Evolutionary conservation across 2,888 invertebrate species (phyloP), one percentile per base, ranked within the genome.

Genomic region (Neuroscelio doddi): DNA sequence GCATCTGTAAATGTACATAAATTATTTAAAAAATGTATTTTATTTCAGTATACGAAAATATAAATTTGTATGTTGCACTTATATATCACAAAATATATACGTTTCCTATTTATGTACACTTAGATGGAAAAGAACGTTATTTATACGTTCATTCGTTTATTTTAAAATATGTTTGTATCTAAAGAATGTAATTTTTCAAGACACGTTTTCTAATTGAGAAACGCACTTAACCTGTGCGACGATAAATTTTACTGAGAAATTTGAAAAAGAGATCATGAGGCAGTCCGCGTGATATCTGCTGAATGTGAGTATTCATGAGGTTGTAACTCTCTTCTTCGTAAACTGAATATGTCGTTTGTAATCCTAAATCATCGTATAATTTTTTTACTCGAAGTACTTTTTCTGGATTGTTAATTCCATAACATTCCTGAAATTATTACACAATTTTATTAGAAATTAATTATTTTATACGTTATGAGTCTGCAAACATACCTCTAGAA

Each of bases 241-340:
- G 90, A 82, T 94, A 94, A 72, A 95, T 91, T 80, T 91, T 93
- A 68, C 93, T 91, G 71, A 95, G 86, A 75, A 94, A 90, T 84
- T 92, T 92, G 74, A 93, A 90, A 86, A 95, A 95, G 51, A 94
- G 83, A 66, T 92, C 89, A 75, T 94, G 94, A 0, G 94, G 93
- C 21, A 95, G 86, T 21, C 92, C 93, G 29, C 92, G 89, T 0
- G 93, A 93, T 69, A 93, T 91, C 85, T 94, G 94, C 74, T 93
- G 93, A 73, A 95, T 93, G 80, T 93, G 93, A 3, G 92, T 92
- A 76, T 90, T 90, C 71, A 95, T 90, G 76, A 92, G 88, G 80
- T 94, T 93, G 76, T 92, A 93, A 9, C 91, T 92, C 75, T 94
- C 92, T 78, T 94, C 93, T 85, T 96, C 95, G 73, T 93, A 95